Conservation (phyloP, 2,888 invertebrate species). For the Stenotaenia linearis region DNA sequence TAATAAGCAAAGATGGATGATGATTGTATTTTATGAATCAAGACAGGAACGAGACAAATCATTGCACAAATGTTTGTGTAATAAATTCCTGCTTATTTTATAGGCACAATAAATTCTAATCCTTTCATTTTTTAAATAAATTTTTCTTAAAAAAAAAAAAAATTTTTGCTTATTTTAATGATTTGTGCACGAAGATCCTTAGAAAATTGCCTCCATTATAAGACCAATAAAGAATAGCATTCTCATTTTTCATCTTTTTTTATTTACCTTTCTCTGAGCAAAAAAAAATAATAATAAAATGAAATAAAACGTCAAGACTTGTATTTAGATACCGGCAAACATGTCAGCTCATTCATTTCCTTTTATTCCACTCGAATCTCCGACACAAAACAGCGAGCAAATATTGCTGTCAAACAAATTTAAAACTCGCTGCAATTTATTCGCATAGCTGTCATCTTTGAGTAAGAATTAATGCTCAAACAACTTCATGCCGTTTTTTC, state of each 20-base stretch:
- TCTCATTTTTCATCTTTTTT: background rate
- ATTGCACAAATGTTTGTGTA: background rate
- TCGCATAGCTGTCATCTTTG: background rate
- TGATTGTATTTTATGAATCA: slow-evolving; percentile 1
- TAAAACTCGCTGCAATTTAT: background rate
- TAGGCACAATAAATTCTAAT: background rate
- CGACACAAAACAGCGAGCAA: background rate
- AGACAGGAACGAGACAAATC: background rate
- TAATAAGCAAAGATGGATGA: slow-evolving; percentile 3
- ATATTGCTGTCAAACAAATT: slow-evolving; percentile 4
- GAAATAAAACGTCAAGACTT: no score
- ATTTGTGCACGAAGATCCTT: background rate
- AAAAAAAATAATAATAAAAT: background rate
- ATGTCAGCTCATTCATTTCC: slow-evolving; percentile 4
- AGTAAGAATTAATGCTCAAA: background rate
- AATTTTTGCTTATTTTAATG: background rate
- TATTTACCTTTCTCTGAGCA: background rate
- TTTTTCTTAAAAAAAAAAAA: background rate
- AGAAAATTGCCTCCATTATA: background rate
- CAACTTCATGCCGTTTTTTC: background rate
- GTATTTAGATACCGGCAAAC: background rate
- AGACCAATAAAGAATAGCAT: background rate
- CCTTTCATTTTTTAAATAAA: no score
- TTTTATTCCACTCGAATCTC: background rate
- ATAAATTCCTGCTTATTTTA: background rate